These are phyloP conservation scores for Formicarius rufipectus DNA, from an alignment of 2,113 vertebrate species.

Conservation along the genomic window DNA sequence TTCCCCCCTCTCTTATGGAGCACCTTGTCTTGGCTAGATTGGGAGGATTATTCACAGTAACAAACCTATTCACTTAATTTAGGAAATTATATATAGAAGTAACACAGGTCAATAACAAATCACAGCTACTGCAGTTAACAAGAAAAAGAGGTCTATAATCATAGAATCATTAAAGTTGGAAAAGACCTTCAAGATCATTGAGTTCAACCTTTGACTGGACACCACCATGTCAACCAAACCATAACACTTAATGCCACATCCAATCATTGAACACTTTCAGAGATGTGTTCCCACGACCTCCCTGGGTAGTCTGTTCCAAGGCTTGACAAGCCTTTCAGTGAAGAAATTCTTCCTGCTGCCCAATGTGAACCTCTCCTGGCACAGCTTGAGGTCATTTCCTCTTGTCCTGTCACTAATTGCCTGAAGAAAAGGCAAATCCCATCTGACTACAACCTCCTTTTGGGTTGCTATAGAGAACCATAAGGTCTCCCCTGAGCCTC, in stretches of 20 bases:
- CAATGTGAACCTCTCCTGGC: neutral
- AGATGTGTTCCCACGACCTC: neutral
- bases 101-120: neutral
- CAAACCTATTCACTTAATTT: neutral
- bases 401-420: rapidly evolving
- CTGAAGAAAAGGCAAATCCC: neutral
- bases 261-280: neutral
- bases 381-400: neutral
- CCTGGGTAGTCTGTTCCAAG: neutral
- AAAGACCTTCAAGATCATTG: neutral
- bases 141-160: neutral
- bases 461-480: neutral
- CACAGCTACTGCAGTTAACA: neutral
- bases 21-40: neutral
- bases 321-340: neutral
- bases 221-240: neutral
- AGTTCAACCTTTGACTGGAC: neutral
- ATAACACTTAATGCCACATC: neutral
- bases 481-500: too few relatives aligned
- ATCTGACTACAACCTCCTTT: neutral
- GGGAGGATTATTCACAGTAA: neutral
- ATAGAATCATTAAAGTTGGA: neutral
- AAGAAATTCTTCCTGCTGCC: neutral
- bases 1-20: neutral
- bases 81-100: neutral